Evolutionary conservation across 2,888 invertebrate genomes (phyloP), one percentile per base, ranked within the genome.

Genomic region (Antheraea assamensis): DNA sequence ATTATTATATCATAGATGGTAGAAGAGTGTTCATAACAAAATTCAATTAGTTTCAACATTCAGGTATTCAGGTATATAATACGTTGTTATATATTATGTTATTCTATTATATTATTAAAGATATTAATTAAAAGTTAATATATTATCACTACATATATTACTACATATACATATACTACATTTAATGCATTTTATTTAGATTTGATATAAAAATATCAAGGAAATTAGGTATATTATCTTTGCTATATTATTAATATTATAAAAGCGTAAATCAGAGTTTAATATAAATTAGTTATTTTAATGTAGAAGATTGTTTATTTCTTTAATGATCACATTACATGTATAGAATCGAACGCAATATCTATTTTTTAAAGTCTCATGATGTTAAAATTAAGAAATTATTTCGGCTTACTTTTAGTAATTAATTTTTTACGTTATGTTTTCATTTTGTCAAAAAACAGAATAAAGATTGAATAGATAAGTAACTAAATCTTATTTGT

Each of bases 1-100:
- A 80, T 80, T 78, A 81, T 52, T 52, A 52, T 52, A 52, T 52
- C 21, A 21, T 52, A 17, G 21, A 52, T 52, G 21, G 21, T 52
- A 52, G 21, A 52, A 52, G 52, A 52, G 52, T 52, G 17, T 52
- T 52, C 17, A 52, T 5, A 21, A 52, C 52, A 52, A 21, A 52
- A 52, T 52, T 52, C 21, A 52, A 52, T 52, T 21, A 52, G 19
- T 52, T 52, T 15, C 52, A 42, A 42, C 35, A 35, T 0, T 35
- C 35, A 10, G 35, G 35, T 42, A 42, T 42, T 42, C 13, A 42
- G 42, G 42, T 42, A 42, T 42, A 42, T 42, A 13, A 42, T 42
- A 42, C 2, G 42, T 1, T 13, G 7, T 42, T 42, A 13, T 42
- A 13, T 42, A 42, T 42, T 42, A 42, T 42, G 10, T 42, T 42